Evolutionary conservation across 2,113 vertebrate species (phyloP).

Genomic region (Hemiscyllium ocellatum): DNA sequence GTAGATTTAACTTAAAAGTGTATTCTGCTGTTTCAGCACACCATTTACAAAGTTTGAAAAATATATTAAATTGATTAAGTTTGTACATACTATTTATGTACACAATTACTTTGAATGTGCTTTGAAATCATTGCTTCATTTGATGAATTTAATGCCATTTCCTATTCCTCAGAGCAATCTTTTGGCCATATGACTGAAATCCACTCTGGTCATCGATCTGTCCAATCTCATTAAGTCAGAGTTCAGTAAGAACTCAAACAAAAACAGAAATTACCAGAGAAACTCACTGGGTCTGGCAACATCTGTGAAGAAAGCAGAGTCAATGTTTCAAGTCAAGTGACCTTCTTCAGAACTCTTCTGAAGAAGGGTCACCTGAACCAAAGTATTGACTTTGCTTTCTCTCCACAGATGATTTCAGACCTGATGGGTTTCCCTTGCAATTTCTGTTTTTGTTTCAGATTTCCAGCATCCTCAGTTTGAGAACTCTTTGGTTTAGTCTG

Average conservation of each 20-base stretch:
- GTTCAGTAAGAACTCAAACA: neutral
- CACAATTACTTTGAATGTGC: neutral
- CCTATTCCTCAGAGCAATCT: neutral
- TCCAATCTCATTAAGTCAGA: neutral
- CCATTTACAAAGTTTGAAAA: constrained; percentile 7
- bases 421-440: too few species aligned
- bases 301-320: too few species aligned
- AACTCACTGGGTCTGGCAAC: too few species aligned
- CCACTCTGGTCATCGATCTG: neutral
- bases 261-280: too few species aligned
- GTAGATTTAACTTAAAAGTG: constrained; percentile 23
- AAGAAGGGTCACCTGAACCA: too few species aligned
- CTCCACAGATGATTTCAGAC: too few species aligned
- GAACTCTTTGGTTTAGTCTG: neutral
- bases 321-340: too few species aligned
- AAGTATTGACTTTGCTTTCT: too few species aligned
- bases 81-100: neutral
- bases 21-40: constrained; percentile 1
- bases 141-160: neutral
- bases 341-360: too few species aligned
- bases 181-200: neutral
- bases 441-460: too few species aligned
- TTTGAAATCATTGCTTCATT: neutral
- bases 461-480: too few species aligned
- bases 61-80: constrained; percentile 20